Conservation (phyloP, 2,113 vertebrate genomes). For the Probosciger aterrimus region DNA sequence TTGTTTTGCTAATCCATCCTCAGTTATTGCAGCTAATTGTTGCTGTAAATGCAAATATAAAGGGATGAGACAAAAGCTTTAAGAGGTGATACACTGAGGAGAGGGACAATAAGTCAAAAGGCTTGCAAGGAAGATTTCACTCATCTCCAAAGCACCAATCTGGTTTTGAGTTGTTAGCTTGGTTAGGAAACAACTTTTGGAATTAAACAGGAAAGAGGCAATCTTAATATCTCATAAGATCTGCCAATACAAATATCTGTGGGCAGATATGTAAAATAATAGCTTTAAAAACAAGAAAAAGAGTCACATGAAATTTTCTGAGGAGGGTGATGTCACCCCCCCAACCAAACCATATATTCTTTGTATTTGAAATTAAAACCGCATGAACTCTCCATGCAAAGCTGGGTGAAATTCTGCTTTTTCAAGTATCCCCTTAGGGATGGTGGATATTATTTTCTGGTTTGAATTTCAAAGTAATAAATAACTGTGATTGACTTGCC, state of each 20-base stretch:
- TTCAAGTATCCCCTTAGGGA: neutral
- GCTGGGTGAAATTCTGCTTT: conserved; percentile 30
- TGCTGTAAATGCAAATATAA: neutral
- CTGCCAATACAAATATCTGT: conserved; percentile 64
- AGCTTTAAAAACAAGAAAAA: conserved; percentile 29
- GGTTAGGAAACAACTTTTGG: conserved; percentile 19
- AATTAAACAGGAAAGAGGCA: neutral
- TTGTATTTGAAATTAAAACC: conserved; percentile 63
- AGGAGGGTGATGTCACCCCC: conserved; percentile 51
- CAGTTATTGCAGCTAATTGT: neutral
- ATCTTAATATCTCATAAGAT: neutral
- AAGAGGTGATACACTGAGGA: neutral
- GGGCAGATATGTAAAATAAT: conserved; percentile 43
- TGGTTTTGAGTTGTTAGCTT: neutral
- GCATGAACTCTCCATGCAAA: neutral
- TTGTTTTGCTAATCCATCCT: neutral
- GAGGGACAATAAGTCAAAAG: neutral
- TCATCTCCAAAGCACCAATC: neutral
- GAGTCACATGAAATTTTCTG: neutral
- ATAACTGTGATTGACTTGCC: conserved; percentile 43
- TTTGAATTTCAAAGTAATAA: conserved; percentile 63
- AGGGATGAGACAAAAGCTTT: neutral
- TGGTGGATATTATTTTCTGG: conserved; percentile 33
- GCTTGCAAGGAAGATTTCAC: conserved; percentile 1
- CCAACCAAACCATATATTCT: neutral